A percentile compares a stretch with the other conserved stretches of the same genome.
Evolutionary conservation across 2,113 vertebrate genomes (phyloP).

Genomic region (Lamprotornis superbus): DNA sequence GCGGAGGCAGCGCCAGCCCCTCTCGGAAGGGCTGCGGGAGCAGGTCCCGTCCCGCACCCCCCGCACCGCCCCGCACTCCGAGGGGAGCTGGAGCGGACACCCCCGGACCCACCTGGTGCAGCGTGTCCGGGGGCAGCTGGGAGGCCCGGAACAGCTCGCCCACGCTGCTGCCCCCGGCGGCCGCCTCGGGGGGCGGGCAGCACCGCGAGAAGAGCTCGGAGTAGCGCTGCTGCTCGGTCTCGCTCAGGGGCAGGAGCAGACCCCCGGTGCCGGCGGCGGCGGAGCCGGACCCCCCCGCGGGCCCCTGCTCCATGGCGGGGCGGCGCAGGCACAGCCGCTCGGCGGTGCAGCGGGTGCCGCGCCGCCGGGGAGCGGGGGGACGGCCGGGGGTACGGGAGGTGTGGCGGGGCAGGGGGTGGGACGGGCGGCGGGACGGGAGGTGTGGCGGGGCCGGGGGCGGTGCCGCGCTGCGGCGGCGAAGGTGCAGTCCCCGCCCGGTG

Average conservation of each 20-base stretch:
- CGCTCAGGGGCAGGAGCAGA: background rate
- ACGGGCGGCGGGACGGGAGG: no score
- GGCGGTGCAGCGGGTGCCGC: no score
- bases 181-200: conserved; percentile 48
- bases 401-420: no score
- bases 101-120: conserved; percentile 41
- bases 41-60: background rate
- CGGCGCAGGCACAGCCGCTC: no score
- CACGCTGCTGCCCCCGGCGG: conserved; percentile 54
- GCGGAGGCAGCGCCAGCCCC: background rate
- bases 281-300: background rate
- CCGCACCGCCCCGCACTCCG: background rate
- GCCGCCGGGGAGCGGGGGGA: no score
- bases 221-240: conserved; percentile 50
- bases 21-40: background rate
- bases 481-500: background rate
- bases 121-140: conserved; percentile 45
- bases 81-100: background rate
- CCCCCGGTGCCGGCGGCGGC: background rate
- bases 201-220: conserved; percentile 54
- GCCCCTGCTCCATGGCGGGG: background rate
- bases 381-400: no score
- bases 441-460: no score
- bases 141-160: conserved; percentile 54
- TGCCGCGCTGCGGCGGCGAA: background rate